phyloP scores from a whole-genome alignment of 1,140 invertebrate genomes.

The Diploscapter pachys region DNA sequence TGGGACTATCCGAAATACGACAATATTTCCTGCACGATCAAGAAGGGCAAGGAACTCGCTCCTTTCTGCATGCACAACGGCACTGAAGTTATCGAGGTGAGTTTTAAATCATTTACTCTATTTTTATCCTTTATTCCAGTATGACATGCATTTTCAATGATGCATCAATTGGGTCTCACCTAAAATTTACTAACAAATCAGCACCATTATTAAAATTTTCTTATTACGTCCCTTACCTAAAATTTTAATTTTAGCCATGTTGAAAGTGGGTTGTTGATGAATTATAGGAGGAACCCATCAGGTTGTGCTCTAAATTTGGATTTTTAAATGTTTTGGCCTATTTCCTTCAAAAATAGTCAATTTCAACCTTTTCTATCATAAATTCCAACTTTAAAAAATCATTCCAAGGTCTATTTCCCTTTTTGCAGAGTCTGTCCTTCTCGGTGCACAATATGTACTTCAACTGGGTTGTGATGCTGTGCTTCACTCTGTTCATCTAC shows the following conservation, averaged over 20 bases:
- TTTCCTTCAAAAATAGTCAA: not conserved
- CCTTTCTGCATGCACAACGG: conserved; percentile 5
- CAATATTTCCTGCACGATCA: conserved; percentile 28
- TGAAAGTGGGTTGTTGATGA: conserved; percentile 8
- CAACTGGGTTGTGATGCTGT: conserved; percentile 42
- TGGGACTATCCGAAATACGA: not conserved
- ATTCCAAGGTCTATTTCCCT: not conserved
- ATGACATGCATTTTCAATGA: no score
- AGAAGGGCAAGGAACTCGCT: not conserved
- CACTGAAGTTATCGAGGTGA: conserved; percentile 8
- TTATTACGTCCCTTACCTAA: no score
- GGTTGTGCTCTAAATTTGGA: not conserved
- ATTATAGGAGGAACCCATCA: not conserved
- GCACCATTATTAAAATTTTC: no score
- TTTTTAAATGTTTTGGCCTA: not conserved
- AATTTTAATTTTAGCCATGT: no score
- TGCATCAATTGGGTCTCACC: no score
- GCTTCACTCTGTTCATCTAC: conserved; percentile 38
- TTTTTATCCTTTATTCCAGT: no score
- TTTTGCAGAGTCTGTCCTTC: conserved; percentile 21
- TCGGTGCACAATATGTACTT: conserved; percentile 34
- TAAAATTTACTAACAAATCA: no score
- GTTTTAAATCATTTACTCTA: not conserved
- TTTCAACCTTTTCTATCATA: not conserved
- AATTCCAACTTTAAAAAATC: not conserved